Base-by-base conservation (phyloP, 2,797 vertebrate species). In the Pelobates cultripes region DNA sequence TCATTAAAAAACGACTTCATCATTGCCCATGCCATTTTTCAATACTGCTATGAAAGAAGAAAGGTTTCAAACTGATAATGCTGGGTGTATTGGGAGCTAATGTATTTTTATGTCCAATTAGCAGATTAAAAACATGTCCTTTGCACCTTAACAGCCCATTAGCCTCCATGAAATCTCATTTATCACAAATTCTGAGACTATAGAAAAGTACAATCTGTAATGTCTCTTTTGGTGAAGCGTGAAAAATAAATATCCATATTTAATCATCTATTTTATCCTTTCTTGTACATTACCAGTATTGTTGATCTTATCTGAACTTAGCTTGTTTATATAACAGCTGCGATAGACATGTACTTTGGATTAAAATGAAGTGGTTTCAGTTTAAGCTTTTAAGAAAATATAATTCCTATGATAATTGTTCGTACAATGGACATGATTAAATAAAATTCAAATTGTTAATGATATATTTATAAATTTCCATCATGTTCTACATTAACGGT, bases 211-310 rank as follows among this genome's bases (percentile, higher is more conserved):
- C 28, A 15, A 17, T 55, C 12, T 80, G 68, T 69, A 60, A 7
- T 0, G 3, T 0, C 0, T 40, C 28, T 79, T n/a, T 60, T 63
- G 0, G 0, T 53, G 72, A 43, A 77, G 75, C 74, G 8, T 73
- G 76, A 73, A 73, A 41, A 0, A 64, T 9, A 72, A 7, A 64
- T 2, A 0, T 51, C 9, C 45, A 68, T 72, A 75, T 67, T 53
- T 13, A 79, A 4, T 15, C 51, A 83, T 83, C 60, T 57, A 43
- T 76, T 81, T 14, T 14, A 14, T 68, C 68, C 43, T 3, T 40
- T 70, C 47, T 51, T 51, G 47, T 10, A 6, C 5, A 42, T 47
- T 1, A 28, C 0, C 44, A 0, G 4, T 0, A 0, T 76, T 73
- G 51, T 45, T 1, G 64, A 44, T 2, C n/a, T 78, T 42, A 60